Base-by-base conservation (phyloP, 2,888 invertebrate genomes). In the Eupithecia tripunctaria region DNA sequence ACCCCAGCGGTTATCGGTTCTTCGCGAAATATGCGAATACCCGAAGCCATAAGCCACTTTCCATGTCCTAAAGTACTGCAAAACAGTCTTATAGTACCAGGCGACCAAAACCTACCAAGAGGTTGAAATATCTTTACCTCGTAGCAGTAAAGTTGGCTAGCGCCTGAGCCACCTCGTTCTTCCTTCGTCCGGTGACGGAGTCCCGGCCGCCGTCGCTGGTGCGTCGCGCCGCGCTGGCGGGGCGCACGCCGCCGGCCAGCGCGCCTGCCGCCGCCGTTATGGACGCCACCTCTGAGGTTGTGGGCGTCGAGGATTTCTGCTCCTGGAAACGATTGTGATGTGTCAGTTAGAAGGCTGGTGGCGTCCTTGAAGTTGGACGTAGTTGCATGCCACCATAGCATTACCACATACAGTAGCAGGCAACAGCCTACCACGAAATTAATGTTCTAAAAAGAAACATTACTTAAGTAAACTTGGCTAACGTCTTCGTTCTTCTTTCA, bases 111-210 rank as follows among this genome's bases (percentile, higher is more conserved):
- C 59, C 59, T 3, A 60, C 8, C 14, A 60, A 15, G 18, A 2
- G 7, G 47, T 47, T 2, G 1, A 47, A n/a, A 43, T 18, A 5
- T 15, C 1, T n/a, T 75, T 43, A 91, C 93, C 93, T 93, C n/a
- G 97, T 97, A 1, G 99, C 98, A 77, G 98, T 97, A 86, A 99
- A 99, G 7, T 97, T 97, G 0, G 99, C 99, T 73, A 99, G 97
- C 2, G 99, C 99, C 87, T 98, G 98, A 0, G 98, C 99, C 76
- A 99, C 97, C 93, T 99, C 99, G 67, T 97, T 96, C 91, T 98
- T 97, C 78, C 96, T 95, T 67, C 96, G 80, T 0, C 90, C 89
- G 0, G 90, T 86, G 74, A 85, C 94, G 70, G 92, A 89, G 85
- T 91, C 91, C 1, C 92, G 80, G 3, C 83, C 87, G 8, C 83